Conservation (phyloP, 2,113 vertebrate species). For the Australoheros scitulus region DNA sequence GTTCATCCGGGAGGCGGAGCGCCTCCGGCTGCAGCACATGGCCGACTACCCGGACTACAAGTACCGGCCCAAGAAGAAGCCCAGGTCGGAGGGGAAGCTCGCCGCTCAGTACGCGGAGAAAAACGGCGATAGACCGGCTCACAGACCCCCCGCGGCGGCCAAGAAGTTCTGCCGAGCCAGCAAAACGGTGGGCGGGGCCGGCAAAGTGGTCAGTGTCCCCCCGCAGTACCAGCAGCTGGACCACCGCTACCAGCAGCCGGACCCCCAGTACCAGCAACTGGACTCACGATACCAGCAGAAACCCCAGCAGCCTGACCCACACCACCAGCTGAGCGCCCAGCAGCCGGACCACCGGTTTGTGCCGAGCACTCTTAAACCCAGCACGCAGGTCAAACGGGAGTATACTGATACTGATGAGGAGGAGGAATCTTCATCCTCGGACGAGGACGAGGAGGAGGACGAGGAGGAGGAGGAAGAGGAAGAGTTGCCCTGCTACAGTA, state of each 20-base stretch:
- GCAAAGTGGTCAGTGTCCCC: constrained; percentile 31
- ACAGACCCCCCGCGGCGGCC: constrained; percentile 71
- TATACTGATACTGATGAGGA: constrained; percentile 87
- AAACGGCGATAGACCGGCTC: constrained; percentile 71
- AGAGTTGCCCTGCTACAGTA: constrained; percentile 80
- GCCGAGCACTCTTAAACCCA: constrained; percentile 70
- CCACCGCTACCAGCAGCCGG: constrained; percentile 75
- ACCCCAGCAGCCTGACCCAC: neutral
- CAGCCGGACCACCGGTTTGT: neutral
- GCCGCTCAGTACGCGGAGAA: constrained; percentile 86
- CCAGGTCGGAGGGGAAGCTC: constrained; percentile 87
- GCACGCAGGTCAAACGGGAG: constrained; percentile 84
- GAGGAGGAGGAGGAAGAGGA: constrained; percentile 78
- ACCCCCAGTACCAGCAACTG: constrained; percentile 65
- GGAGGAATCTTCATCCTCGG: constrained; percentile 64
- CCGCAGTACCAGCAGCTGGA: constrained; percentile 57
- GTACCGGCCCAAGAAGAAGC: constrained; percentile 96
- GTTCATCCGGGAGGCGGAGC: constrained; percentile 95
- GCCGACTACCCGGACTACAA: constrained; percentile 99
- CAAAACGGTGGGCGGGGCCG: constrained; percentile 67
- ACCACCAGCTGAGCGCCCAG: constrained; percentile 62
- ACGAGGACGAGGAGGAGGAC: constrained; percentile 69
- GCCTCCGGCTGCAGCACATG: constrained; percentile 97
- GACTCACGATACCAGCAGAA: constrained; percentile 80
- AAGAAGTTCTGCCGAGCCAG: constrained; percentile 83